Conservation (phyloP, 2,113 vertebrate species). For the Bucco capensis region DNA sequence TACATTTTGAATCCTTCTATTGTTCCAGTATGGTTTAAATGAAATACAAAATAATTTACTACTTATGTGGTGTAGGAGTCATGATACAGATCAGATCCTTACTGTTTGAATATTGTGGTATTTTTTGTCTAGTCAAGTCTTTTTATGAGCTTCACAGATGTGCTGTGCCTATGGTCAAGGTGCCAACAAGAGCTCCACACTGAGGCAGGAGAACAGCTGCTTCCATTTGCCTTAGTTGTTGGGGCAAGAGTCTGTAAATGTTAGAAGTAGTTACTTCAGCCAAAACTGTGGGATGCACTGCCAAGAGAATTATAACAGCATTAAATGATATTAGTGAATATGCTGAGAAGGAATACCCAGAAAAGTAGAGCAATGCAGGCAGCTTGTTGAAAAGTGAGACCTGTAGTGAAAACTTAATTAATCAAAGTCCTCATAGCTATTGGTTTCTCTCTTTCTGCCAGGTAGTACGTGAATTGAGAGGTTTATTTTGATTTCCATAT, state of each 20-base stretch:
- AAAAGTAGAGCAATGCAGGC: neutral
- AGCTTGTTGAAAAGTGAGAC: neutral
- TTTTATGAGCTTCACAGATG: rapidly evolving
- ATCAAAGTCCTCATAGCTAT: neutral
- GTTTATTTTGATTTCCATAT: neutral
- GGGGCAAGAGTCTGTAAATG: neutral
- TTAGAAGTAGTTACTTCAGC: neutral
- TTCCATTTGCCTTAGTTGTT: neutral
- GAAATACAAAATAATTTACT: neutral
- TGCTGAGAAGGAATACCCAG: neutral
- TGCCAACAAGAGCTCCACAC: neutral
- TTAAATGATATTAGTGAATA: neutral
- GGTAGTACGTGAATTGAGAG: neutral
- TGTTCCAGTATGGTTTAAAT: too few species aligned
- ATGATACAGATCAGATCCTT: neutral
- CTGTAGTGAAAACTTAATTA: neutral
- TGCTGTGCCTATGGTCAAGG: neutral
- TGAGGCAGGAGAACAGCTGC: neutral
- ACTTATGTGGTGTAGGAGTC: rapidly evolving
- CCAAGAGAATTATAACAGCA: neutral
- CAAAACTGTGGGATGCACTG: neutral
- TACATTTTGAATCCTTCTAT: neutral
- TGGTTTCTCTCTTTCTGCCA: neutral
- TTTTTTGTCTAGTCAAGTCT: neutral
- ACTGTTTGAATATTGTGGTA: neutral